Base-by-base conservation (phyloP, 2,113 vertebrate species). In the Mormyrus iriodes region DNA sequence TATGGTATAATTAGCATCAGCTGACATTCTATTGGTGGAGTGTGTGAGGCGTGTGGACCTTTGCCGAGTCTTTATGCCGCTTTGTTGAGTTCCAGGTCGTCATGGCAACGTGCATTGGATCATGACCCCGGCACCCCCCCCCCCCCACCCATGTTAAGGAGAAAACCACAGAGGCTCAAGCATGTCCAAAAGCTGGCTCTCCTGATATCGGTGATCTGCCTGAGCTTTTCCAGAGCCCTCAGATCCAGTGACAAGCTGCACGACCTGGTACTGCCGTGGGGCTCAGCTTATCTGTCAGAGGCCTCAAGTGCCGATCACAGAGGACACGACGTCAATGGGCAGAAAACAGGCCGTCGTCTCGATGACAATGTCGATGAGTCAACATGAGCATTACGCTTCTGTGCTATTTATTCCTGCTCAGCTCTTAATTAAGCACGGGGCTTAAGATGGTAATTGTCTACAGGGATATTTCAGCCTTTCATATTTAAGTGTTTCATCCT, bases 351-450 rank as follows among this genome's bases (percentile, higher is more conserved):
- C 51, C 88, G 8, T 58, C 24, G 2, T 44, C 55, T 61, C 5
- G 10, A 87, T 27, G 52, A 65, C 31, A 44, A 61, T 65, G 55
- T 65, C 12, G 88, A 89, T 89, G 88, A 83, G 35, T 89, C 88
- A 89, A 83, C 76, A 46, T 87, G 8, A 44, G 24, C 76, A 84
- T 17, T 19, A 51, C 31, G n/a, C 51, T 44, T 52, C 49, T 83
- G 73, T 49, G 73, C 83, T 58, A 83, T 55, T 88, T 89, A 58
- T 83, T 84, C 88, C 53, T 17, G 52, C 58, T 89, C 88, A 89
- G 51, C 51, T 44, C 88, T 58, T 89, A 89, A 84, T 58, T 89
- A 76, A 83, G 88, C 35, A 89, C 27, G 31, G 2, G 76, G 49
- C 51, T 83, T 39, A 27, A 46, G 27, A 53, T 31, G 10, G 84